Conservation (phyloP, 2,113 vertebrate genomes). For the Brachyhypopomus occidentalis region DNA sequence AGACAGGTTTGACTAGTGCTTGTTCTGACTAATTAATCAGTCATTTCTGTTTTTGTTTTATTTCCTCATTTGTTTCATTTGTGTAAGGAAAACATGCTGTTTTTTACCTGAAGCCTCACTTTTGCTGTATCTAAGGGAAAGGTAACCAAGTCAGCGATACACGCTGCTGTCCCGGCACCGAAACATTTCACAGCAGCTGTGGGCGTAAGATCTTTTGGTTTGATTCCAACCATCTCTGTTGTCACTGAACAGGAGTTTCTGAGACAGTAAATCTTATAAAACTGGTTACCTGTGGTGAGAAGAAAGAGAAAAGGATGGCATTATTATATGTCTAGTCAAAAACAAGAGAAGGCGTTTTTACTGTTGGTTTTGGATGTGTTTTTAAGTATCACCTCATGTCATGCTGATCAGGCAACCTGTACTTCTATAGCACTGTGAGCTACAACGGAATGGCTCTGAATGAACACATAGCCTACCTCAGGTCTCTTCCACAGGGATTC, state of each 20-base stretch:
- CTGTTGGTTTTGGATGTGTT: too few relatives aligned
- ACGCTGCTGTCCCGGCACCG: slow-evolving; percentile 84
- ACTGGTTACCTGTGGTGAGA: neutral
- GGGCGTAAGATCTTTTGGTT: slow-evolving; percentile 79
- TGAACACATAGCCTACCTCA: slow-evolving; percentile 46
- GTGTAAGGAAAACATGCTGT: neutral
- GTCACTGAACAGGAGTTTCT: neutral
- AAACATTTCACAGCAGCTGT: slow-evolving; percentile 82
- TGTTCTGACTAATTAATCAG: neutral
- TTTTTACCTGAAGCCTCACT: slow-evolving; percentile 85
- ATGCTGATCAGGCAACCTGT: neutral
- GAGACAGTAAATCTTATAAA: too few relatives aligned
- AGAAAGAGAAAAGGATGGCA: neutral
- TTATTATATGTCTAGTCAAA: too few relatives aligned
- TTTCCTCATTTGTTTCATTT: neutral
- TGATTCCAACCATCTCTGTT: slow-evolving; percentile 80
- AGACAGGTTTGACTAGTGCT: neutral
- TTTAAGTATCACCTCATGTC: too few relatives aligned
- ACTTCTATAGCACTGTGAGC: neutral
- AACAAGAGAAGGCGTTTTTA: too few relatives aligned
- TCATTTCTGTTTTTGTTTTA: neutral
- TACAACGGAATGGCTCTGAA: neutral
- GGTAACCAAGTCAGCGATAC: slow-evolving; percentile 87
- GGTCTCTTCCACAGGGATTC: slow-evolving; percentile 57
- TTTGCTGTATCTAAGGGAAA: slow-evolving; percentile 89